Evolutionary conservation across 2,888 invertebrate species (phyloP).

Genomic region (Ormia ochracea): DNA sequence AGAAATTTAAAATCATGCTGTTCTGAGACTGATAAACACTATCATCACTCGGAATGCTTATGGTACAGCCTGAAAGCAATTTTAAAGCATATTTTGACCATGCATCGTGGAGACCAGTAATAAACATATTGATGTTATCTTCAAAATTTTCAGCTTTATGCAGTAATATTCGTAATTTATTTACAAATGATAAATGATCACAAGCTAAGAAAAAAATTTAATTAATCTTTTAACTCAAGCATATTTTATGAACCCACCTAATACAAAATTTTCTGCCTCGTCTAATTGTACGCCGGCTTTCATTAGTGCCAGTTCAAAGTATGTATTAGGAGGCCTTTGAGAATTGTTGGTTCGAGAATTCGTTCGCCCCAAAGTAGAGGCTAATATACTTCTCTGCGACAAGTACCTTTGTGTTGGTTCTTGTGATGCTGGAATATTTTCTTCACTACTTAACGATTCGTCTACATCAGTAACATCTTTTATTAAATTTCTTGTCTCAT

Average conservation of each 20-base stretch:
- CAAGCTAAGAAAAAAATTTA: conserved; percentile 65
- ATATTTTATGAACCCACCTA: conserved; percentile 66
- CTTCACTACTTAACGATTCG: conserved; percentile 69
- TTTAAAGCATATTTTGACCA: conserved; percentile 70
- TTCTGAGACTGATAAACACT: conserved; percentile 77
- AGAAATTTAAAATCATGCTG: conserved; percentile 81
- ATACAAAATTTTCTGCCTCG: conserved; percentile 71
- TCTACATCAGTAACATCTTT: conserved; percentile 54
- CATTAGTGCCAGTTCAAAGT: conserved; percentile 73
- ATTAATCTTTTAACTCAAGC: not conserved
- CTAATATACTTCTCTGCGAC: conserved; percentile 73
- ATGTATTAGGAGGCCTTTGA: conserved; percentile 72
- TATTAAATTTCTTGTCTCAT: conserved; percentile 37
- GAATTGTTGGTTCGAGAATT: conserved; percentile 68
- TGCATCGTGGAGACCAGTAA: conserved; percentile 77
- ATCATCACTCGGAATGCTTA: conserved; percentile 70
- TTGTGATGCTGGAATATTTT: conserved; percentile 75
- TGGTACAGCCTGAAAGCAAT: conserved; percentile 73
- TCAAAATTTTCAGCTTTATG: conserved; percentile 78
- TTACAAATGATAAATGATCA: conserved; percentile 78
- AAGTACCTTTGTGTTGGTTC: conserved; percentile 75
- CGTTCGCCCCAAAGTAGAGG: conserved; percentile 70
- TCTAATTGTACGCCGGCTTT: conserved; percentile 73
- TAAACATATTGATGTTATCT: conserved; percentile 79
- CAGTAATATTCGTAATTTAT: conserved; percentile 77